These are phyloP conservation scores for Cosmopolites sordidus DNA, from an alignment of 2,888 invertebrate species.

Conservation along the genomic window DNA sequence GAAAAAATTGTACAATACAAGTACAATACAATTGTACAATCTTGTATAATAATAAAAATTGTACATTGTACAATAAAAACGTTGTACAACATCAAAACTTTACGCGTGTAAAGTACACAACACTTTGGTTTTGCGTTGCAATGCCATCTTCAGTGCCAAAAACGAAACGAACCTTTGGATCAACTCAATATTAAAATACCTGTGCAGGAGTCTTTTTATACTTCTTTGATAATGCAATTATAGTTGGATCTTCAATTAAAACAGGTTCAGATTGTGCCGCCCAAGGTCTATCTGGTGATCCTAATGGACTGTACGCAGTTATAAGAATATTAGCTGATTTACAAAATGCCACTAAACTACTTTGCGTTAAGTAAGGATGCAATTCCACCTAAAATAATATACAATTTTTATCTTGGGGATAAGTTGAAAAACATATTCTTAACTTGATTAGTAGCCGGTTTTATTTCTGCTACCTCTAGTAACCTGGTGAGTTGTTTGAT, in stretches of 20 bases:
- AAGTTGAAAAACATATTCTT: too few species aligned
- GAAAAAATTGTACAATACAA: too few species aligned
- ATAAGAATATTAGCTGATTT: slow-evolving; percentile 59
- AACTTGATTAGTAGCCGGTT: slow-evolving; percentile 47
- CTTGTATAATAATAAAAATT: too few species aligned
- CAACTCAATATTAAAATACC: too few species aligned
- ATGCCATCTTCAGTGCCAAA: too few species aligned
- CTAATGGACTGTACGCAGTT: slow-evolving; percentile 77
- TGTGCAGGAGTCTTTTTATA: slow-evolving; percentile 66
- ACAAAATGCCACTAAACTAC: slow-evolving; percentile 63
- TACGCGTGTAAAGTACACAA: too few species aligned
- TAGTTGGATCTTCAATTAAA: slow-evolving; percentile 57
- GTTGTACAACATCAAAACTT: too few species aligned
- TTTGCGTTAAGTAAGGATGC: slow-evolving; percentile 63
- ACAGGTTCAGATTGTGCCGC: slow-evolving; percentile 61
- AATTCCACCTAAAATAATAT: slow-evolving; percentile 59
- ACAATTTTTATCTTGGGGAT: not conserved
- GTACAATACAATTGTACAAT: too few species aligned
- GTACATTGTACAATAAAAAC: too few species aligned
- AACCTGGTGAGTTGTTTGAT: slow-evolving; percentile 62
- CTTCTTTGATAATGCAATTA: slow-evolving; percentile 61
- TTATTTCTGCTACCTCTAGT: slow-evolving; percentile 54
- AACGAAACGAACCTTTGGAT: too few species aligned
- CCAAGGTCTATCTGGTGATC: slow-evolving; percentile 69
- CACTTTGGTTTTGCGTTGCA: too few species aligned